Base-by-base conservation (phyloP, 2,888 invertebrate species). In the Ptycholaimellus sp. region DNA sequence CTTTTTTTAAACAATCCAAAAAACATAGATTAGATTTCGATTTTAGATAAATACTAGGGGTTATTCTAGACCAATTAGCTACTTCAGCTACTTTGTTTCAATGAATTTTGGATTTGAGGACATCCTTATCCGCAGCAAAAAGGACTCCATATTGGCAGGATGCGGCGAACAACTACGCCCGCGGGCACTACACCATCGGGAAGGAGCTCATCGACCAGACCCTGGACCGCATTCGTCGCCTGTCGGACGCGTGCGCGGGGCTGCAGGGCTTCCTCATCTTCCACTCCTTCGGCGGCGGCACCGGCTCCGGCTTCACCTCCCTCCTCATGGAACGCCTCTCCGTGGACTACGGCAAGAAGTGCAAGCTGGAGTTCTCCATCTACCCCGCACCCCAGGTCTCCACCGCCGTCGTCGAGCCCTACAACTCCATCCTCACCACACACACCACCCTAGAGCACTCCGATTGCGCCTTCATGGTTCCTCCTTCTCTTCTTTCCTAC, bases 381-480 rank as follows among this genome's bases (percentile, higher is more conserved):
- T 82, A 82, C 57, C 81, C 82, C 7, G 79, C 81, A 13, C 81
- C 81, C 35, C 76, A 74, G 61, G 46, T 52, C 33, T 44, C 44
- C 27, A 52, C 52, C 7, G 80, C 83, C 0, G 81, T 85, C 20
- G 83, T 83, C 28, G 83, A 85, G 57, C 83, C 83, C 0, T 87
- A 87, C 73, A 87, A 87, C 67, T 82, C 83, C 0, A 82, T 87
- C 28, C 50, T 85, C 55, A 83, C 83, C 56, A 85, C 85, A 42
- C 85, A 87, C 67, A 85, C 85, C 36, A 85, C 85, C 41, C 49
- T 67, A 40, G 83, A 83, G 62, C 83, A 83, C 63, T 81, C 81
- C 0, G 83, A 83, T 67, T 85, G 83, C 63, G 82, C 83, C 34
- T 87, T 87, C 67, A 85, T 85, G 60, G 61, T 65, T 41, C 48